Conservation (phyloP, 2,113 vertebrate species). For the Oncorhynchus kisutch region DNA sequence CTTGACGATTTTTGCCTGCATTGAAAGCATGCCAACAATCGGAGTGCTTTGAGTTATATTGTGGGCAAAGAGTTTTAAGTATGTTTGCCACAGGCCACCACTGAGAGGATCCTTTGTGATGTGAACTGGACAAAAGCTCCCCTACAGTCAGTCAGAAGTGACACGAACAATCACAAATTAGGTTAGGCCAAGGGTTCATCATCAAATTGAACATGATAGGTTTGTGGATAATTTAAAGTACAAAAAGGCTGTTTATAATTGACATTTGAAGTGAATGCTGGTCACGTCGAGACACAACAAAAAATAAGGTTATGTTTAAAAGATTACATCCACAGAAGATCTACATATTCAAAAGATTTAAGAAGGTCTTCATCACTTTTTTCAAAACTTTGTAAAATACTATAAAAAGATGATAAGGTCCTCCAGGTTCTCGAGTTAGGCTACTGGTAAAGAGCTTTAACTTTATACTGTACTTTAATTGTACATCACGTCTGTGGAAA, state of each 20-base stretch:
- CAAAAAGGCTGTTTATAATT: no score
- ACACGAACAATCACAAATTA: no score
- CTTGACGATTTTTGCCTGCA: slow-evolving; percentile 39
- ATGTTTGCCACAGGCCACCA: slow-evolving; percentile 46
- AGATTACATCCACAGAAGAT: no score
- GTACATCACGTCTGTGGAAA: background rate
- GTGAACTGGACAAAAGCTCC: slow-evolving; percentile 7
- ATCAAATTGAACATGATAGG: no score
- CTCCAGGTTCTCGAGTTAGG: no score
- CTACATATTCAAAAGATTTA: no score
- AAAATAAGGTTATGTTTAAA: background rate
- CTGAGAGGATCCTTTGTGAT: slow-evolving; percentile 21
- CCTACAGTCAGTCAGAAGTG: background rate
- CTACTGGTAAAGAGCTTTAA: no score
- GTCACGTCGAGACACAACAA: background rate
- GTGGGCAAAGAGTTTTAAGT: slow-evolving; percentile 41
- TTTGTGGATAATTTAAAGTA: no score
- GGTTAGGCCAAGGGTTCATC: background rate
- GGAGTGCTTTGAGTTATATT: slow-evolving; percentile 8
- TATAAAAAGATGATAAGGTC: no score
- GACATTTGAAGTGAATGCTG: no score
- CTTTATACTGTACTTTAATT: background rate
- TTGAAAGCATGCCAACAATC: slow-evolving; percentile 56
- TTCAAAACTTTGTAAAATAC: no score
- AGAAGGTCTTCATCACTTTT: no score